Evolutionary conservation across 2,797 vertebrate genomes (phyloP), one percentile per base, ranked within the genome.

Genomic region (Pangasius sanitwongsei): DNA sequence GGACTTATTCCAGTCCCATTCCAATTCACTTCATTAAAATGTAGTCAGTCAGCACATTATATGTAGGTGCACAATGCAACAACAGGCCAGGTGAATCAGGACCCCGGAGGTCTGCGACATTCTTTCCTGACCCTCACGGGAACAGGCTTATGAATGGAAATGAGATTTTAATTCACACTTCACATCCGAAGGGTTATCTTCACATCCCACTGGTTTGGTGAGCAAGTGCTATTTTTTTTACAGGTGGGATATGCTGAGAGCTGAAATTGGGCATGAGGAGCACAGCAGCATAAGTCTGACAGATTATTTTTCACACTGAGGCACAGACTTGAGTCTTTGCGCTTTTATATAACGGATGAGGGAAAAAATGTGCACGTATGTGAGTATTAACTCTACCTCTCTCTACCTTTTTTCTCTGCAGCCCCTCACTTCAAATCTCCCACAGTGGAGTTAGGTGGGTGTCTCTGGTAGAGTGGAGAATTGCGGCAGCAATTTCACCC

Each of bases 101-200:
- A 91, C 90, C 89, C 91, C 86, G 18, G 77, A 84, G 87, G 34
- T 89, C 89, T 90, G 91, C 59, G 88, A 86, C 87, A 88, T 90
- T 87, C 74, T 83, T 89, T 67, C n/a, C 37, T 70, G 53, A 78
- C 59, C 63, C 63, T 82, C n/a, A 48, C 31, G 6, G 87, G 86
- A 83, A 90, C 89, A 87, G 88, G 89, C 94, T 95, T 89, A 90
- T 90, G 90, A 91, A 89, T 95, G 91, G 90, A 95, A 95, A 96
- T 94, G 72, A 92, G 92, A 94, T 95, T 95, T 96, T 93, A 93
- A 94, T 95, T 95, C 94, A 95, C 93, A 94, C 92, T 88, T 91
- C 50, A 90, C 94, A 92, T 95, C 92, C 87, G 90, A 34, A 20
- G 85, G 91, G 93, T 93, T 74, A 74, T 31, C 57, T 69, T 77